Base-by-base conservation (phyloP, 1,140 invertebrate genomes). In the Drosophila paulistorum region DNA sequence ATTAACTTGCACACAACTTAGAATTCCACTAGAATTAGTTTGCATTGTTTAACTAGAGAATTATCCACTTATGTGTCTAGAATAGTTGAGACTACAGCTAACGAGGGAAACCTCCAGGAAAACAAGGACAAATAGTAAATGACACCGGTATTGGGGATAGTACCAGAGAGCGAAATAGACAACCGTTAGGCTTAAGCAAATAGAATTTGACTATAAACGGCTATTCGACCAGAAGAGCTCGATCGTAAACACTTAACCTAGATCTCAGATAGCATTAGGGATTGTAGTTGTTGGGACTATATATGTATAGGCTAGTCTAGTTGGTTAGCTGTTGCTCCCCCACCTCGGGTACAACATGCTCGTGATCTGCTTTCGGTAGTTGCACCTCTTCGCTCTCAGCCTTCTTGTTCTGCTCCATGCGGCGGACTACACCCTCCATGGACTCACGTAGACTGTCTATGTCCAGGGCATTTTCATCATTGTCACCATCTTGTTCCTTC, bases 151-250 rank as follows among this genome's bases (percentile, higher is more conserved):
- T 68, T 72, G 62, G 63, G 62, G 58, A 65, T 68, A 65, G 35
- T 54, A 63, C 64, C 35, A 66, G 10, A 30, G 5, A 7, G 30
- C 5, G 30, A 67, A 65, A 66, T 74, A 75, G 76, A 83, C 68
- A 86, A 79, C 70, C 70, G 59, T 77, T 83, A 51, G 68, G 72
- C 71, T 81, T 68, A 61, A 71, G 82, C 75, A 71, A 79, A 57
- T 10, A 69, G 65, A 81, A 77, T 37, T 87, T 86, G 79, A 86
- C 82, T 87, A 86, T 75, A 66, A 72, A 85, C 74, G 66, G 78
- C 78, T 81, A 81, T 79, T 71, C 82, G 82, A 86, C 82, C 82
- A 86, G 82, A 86, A 68, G 71, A 70, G 83, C 83, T 86, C 83
- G 83, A 86, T 83, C 83, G 66, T 86, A 65, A 72, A 86, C 76